Percentiles rank a stretch among this genome's conserved stretches.
phyloP scores from a whole-genome alignment of 2,888 invertebrate species.

The Lobophora halterata region DNA sequence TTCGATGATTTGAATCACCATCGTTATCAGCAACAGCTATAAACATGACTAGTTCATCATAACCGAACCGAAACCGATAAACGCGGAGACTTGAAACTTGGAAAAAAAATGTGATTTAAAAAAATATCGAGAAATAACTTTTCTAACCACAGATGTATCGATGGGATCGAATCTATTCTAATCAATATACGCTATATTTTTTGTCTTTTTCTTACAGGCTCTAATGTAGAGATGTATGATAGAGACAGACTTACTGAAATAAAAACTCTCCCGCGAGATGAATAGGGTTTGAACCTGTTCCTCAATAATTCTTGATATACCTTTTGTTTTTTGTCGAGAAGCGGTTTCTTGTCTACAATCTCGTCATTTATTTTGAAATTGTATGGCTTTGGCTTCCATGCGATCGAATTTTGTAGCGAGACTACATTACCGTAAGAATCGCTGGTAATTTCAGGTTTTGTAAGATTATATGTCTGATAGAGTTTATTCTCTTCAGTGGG shows the following conservation, averaged over 20 bases:
- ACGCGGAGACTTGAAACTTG: too few species aligned
- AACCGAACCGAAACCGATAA: too few species aligned
- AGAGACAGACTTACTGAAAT: slow-evolving; percentile 35
- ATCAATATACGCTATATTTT: slow-evolving; percentile 16
- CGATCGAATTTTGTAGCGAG: slow-evolving; percentile 10
- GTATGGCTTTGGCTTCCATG: slow-evolving; percentile 29
- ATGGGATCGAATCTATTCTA: slow-evolving; percentile 27
- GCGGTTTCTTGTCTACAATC: slow-evolving; percentile 32
- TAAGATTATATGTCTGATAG: too few species aligned
- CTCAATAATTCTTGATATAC: slow-evolving; percentile 40
- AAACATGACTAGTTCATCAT: too few species aligned
- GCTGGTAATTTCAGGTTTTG: slow-evolving; percentile 4
- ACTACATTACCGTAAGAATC: slow-evolving; percentile 1
- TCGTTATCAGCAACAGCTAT: too few species aligned
- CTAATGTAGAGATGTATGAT: too few species aligned
- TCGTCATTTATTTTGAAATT: slow-evolving; percentile 32
- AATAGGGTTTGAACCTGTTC: slow-evolving; percentile 54
- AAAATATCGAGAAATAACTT: slow-evolving; percentile 42
- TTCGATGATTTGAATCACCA: too few species aligned
- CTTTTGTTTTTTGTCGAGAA: slow-evolving; percentile 49
- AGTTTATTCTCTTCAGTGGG: too few species aligned
- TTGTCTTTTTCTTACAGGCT: slow-evolving; percentile 34
- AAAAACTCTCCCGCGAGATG: slow-evolving; percentile 37
- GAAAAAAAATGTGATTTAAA: too few species aligned
- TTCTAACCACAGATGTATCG: slow-evolving; percentile 66